Base-by-base conservation (phyloP, 2,113 vertebrate genomes). In the Lasiurus borealis region DNA sequence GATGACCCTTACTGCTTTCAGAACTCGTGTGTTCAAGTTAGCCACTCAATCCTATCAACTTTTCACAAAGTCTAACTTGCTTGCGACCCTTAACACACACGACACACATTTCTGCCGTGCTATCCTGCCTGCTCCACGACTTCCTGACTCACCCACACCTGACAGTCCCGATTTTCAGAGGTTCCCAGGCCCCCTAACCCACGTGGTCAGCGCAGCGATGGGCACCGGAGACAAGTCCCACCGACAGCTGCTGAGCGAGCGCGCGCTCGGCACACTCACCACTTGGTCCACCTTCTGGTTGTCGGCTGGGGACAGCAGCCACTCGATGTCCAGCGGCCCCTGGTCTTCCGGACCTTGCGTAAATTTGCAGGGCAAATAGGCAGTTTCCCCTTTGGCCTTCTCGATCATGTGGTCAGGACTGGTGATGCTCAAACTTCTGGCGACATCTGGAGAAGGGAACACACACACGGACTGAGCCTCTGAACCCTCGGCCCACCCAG, bases 321-420 rank as follows among this genome's bases (percentile, higher is more conserved):
- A 99, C 25, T 99, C 98, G 21, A 99, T 98, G 95, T 99, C 98
- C 85, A 99, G 90, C 0, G 98, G 96, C 1, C 98, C 98, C 44
- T 93, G 68, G 95, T 99, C 98, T 31, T 94, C 92, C 0, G 90
- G 46, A 0, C 73, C 68, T 12, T 98, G 50, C 6, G 97, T 98
- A 54, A 98, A 99, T 68, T 97, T 98, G 96, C 98, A 99, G 0
- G 98, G 98, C 86, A 99, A 93, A 0, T 97, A 98, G 29, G 98
- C 98, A 54, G 97, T 98, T 92, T 98, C 98, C 72, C 98, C 98
- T 97, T 98, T 98, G 71, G 98, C 98, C 75, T 98, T 98, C 90
- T 98, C 98, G 85, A 98, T 94, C n/a, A 64, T 95, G 34, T 95
- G 97, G 0, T 98, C 98, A 52, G 19, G 19, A 68, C 98, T 95